Conservation (phyloP, 2,797 vertebrate species). For the Chromobotia macracanthus region DNA sequence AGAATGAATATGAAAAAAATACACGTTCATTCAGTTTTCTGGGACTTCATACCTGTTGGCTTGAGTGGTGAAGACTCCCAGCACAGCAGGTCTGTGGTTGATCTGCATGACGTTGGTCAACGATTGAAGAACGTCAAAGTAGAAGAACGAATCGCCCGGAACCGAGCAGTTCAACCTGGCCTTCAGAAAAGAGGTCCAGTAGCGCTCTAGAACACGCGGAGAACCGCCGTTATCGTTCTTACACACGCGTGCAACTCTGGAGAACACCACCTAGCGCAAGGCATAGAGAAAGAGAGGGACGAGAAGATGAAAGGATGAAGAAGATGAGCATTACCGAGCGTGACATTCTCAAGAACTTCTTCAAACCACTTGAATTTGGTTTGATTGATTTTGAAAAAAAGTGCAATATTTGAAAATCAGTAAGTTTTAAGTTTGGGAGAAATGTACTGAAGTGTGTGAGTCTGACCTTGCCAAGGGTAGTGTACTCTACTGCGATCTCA, state of each 20-base stretch:
- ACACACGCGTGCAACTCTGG: slow-evolving; percentile 89
- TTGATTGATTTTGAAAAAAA: background rate
- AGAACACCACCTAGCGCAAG: slow-evolving; percentile 85
- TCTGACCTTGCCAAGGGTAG: slow-evolving; percentile 88
- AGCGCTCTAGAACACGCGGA: slow-evolving; percentile 89
- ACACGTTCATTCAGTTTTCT: background rate
- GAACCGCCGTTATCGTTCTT: slow-evolving; percentile 94
- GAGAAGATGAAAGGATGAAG: background rate
- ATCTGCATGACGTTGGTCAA: slow-evolving; percentile 83
- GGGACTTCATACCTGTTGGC: slow-evolving; percentile 84
- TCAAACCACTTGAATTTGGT: background rate
- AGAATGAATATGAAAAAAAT: background rate
- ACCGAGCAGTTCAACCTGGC: slow-evolving; percentile 92
- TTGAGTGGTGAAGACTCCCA: slow-evolving; percentile 92
- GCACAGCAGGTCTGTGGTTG: slow-evolving; percentile 82
- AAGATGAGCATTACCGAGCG: background rate
- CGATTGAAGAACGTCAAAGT: slow-evolving; percentile 92
- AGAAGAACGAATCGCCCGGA: slow-evolving; percentile 90
- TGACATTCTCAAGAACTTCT: background rate
- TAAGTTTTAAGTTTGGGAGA: background rate
- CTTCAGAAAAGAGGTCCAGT: slow-evolving; percentile 97
- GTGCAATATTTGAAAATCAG: background rate
- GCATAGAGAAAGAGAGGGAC: background rate
- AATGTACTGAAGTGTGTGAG: background rate
- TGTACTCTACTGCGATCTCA: slow-evolving; percentile 92